A percentile compares a stretch with the other conserved stretches of the same genome.
These are phyloP conservation scores for Glossophaga mutica DNA, from an alignment of 2,797 vertebrate species.

Conservation along the genomic window DNA sequence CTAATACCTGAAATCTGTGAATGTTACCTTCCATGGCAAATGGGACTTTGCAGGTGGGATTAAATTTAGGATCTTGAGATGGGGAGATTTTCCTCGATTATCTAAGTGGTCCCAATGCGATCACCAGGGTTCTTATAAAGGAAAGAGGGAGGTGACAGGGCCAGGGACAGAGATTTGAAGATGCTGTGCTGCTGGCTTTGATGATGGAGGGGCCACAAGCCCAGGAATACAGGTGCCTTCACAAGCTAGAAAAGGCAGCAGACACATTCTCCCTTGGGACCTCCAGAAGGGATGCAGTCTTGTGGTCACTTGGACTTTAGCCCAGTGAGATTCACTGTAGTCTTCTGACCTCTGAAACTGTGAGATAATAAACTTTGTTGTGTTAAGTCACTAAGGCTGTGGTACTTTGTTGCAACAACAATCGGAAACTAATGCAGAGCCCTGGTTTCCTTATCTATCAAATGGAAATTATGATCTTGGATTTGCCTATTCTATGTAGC, in stretches of 20 bases:
- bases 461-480: neutral
- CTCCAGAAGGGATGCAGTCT: neutral
- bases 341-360: neutral
- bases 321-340: neutral
- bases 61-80: neutral
- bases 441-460: neutral
- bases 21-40: neutral
- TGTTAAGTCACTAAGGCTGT: neutral
- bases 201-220: fast-evolving
- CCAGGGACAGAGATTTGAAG: neutral
- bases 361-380: neutral
- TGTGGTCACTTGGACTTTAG: neutral
- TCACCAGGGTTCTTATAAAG: neutral
- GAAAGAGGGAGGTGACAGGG: neutral
- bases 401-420: neutral
- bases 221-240: neutral
- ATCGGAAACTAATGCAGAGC: neutral
- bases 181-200: neutral
- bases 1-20: neutral
- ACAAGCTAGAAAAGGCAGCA: neutral
- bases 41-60: neutral
- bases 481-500: neutral
- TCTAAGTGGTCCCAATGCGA: neutral
- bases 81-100: neutral
- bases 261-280: neutral